Percentiles rank a stretch among this genome's conserved stretches.
Evolutionary conservation across 2,797 vertebrate species (phyloP).

Genomic region (Pipistrellus pipistrellus): DNA sequence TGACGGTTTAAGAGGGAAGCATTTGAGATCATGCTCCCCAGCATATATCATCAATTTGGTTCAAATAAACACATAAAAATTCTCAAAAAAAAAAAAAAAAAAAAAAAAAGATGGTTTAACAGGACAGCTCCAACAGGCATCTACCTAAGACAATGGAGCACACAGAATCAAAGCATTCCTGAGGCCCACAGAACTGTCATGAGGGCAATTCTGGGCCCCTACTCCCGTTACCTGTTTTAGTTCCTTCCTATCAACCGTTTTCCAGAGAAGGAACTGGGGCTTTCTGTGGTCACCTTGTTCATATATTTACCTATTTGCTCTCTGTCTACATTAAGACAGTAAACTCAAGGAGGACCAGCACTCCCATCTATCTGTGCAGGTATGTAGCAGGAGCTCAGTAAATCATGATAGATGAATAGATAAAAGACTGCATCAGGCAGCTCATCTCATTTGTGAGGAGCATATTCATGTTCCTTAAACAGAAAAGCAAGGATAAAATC

Average conservation of each 20-base stretch:
- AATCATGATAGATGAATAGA: neutral
- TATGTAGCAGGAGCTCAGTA: neutral
- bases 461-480: constrained; percentile 6
- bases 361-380: neutral
- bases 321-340: constrained; percentile 14
- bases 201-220: neutral
- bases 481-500: constrained; percentile 54
- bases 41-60: neutral
- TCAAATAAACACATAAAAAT: neutral
- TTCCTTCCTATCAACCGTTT: constrained; percentile 59
- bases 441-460: neutral
- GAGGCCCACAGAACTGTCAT: constrained; percentile 1
- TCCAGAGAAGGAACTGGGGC: constrained; percentile 63
- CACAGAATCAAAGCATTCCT: constrained; percentile 25
- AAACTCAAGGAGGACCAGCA: neutral
- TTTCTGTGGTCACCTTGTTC: constrained; percentile 56
- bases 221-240: constrained; percentile 27
- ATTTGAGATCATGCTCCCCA: neutral
- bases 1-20: neutral
- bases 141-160: neutral
- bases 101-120: neutral
- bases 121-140: neutral
- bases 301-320: constrained; percentile 2
- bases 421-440: neutral
- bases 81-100: neutral